Evolutionary conservation across 2,113 vertebrate species (phyloP), one percentile per base, ranked within the genome.

Genomic region (Eira barbara): DNA sequence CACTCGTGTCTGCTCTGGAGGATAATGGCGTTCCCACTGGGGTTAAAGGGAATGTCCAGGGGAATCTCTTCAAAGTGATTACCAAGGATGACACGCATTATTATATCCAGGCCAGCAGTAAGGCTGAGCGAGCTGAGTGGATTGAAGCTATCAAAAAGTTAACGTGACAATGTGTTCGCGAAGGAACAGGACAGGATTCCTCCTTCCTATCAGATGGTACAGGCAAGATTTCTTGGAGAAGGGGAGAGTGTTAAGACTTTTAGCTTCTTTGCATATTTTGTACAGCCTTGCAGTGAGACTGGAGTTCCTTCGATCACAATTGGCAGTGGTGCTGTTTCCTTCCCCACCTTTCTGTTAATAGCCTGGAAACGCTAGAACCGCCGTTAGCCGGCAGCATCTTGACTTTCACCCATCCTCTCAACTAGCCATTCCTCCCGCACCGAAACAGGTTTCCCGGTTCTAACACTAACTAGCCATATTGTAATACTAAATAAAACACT

Each of bases 11-110:
- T n/a, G n/a, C n/a, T n/a, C n/a, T n/a, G n/a, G n/a, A n/a, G n/a
- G n/a, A n/a, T n/a, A n/a, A n/a, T n/a, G n/a, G n/a, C n/a, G n/a
- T n/a, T n/a, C n/a, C n/a, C n/a, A n/a, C n/a, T n/a, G 99, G 99
- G 55, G 99, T 99, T 91, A 99, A 99, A 98, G 99, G 99, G 21
- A 99, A 99, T 63, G 99, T 99, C 91, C 99, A 99, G 97, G 99
- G 99, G 91, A 99, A 99, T 96, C 98, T 99, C 89, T 99, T 99
- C 97, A 99, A 99, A 98, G 99, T 99, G 98, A 99, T 99, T 97
- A 99, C 99, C 23, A 99, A 99, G 97, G 98, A 98, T 15, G 99
- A 99, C 97, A 98, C 97, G 52, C 99, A 98, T 97, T 99, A 99
- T 98, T 99, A 99, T 91, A 99, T 99, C 94, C 99, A 99, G 98